Evolutionary conservation across 2,888 invertebrate genomes (phyloP), one percentile per base, ranked within the genome.

Genomic region (Metacarcinus magister): DNA sequence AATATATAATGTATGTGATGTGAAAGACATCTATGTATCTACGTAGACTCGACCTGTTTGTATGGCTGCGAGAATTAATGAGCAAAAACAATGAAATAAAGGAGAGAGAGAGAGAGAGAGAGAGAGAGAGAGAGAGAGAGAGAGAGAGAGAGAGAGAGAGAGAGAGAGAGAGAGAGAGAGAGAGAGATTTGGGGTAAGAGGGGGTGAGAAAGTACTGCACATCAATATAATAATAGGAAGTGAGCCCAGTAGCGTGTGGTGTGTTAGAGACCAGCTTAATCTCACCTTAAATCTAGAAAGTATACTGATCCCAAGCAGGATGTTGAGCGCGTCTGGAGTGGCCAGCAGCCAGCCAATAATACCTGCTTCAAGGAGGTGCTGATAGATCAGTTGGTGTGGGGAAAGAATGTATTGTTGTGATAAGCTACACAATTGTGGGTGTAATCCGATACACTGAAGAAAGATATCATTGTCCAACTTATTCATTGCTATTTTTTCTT

Each of bases 121-220:
- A n/a, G 19, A 23, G 23, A 23, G 67, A 67, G 67, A 67, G 19
- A 67, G 67, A 67, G 23, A 67, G 67, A 67, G 23, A n/a, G n/a
- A n/a, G n/a, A 67, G 67, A 67, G 67, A 67, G 67, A 23, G n/a
- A 19, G n/a, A 67, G 67, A 67, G n/a, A 67, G 67, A 67, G n/a
- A 67, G 67, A 67, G 67, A 67, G 67, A 67, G 67, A 67, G 67
- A 67, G 67, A 67, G 67, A 67, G 67, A 67, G 67, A 67, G 67
- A 54, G 54, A 54, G 54, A 54, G 54, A 54, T 10, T 13, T 19
- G 23, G 67, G 23, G 67, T 23, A 23, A 67, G 67, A 67, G 67
- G 19, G 67, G 23, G 67, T 23, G 67, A 67, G 67, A 67, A 67
- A 67, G 67, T 23, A 23, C 23, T 67, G 23, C 67, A 16, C 67